Evolutionary conservation across 2,113 vertebrate genomes (phyloP).

Genomic region (Salvelinus namaycush): DNA sequence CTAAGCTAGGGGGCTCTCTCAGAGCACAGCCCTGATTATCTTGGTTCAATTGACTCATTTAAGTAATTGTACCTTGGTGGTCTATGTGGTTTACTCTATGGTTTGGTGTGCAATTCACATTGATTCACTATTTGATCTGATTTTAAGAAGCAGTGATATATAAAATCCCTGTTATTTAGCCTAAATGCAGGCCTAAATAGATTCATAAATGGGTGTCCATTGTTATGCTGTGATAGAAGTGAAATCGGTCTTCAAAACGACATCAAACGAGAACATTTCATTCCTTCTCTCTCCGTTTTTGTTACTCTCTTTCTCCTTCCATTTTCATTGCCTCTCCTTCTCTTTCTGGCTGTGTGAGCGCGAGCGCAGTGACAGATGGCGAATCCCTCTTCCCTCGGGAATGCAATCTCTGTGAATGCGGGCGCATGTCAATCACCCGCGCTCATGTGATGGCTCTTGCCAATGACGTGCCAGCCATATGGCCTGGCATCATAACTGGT

Average conservation of each 20-base stretch:
- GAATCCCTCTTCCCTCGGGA: constrained; percentile 93
- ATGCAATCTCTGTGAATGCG: constrained; percentile 97
- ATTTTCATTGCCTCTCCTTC: constrained; percentile 51
- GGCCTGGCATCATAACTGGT: constrained; percentile 99
- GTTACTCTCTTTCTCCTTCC: constrained; percentile 64
- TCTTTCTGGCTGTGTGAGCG: constrained; percentile 67
- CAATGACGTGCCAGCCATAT: constrained; percentile 99
- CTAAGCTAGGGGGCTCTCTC: constrained; percentile 51
- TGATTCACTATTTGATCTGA: not conserved
- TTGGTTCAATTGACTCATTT: constrained; percentile 70
- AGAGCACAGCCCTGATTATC: constrained; percentile 53
- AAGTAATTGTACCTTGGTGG: constrained; percentile 61
- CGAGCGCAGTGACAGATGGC: constrained; percentile 94
- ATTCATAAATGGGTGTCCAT: not conserved
- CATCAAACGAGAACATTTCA: not conserved
- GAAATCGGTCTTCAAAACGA: not conserved
- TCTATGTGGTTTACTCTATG: constrained; percentile 28
- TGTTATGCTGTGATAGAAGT: not conserved
- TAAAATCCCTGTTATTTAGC: not conserved
- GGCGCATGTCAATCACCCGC: constrained; percentile 99
- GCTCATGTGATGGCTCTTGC: constrained; percentile 99
- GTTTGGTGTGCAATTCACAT: constrained; percentile 24
- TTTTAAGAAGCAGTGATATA: not conserved
- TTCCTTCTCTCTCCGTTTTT: constrained; percentile 56
- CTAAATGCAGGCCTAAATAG: not conserved